A percentile compares a stretch with the other conserved stretches of the same genome.
Evolutionary conservation across 2,888 invertebrate genomes (phyloP).

Genomic region (Nomada lathburiana): DNA sequence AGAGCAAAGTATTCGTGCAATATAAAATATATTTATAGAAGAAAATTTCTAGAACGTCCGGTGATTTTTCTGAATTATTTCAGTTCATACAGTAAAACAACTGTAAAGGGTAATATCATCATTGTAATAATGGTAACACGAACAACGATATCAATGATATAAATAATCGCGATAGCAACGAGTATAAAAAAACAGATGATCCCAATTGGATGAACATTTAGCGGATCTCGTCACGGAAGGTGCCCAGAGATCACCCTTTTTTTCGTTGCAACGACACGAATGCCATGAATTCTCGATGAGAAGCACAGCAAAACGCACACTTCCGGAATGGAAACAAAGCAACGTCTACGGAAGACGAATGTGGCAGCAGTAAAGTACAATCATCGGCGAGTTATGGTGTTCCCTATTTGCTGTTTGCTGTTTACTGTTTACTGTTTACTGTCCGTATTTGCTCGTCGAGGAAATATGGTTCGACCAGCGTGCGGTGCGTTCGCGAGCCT

Average conservation of each 20-base stretch:
- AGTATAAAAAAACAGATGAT: no score
- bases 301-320: neutral
- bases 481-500: neutral
- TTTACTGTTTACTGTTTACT: constrained; percentile 1
- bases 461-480: constrained; percentile 1
- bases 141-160: no score
- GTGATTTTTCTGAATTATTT: no score
- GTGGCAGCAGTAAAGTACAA: constrained; percentile 27
- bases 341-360: constrained; percentile 15
- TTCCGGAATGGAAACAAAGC: neutral
- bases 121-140: no score
- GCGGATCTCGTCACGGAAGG: no score
- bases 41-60: no score
- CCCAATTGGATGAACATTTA: no score
- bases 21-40: no score
- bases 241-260: neutral
- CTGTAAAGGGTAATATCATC: no score
- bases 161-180: no score
- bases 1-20: no score
- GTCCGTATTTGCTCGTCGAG: constrained; percentile 7
- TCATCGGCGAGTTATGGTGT: constrained; percentile 26
- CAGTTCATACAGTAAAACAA: no score
- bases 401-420: neutral
- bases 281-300: constrained; percentile 5
- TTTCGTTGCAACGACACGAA: neutral